A percentile compares a stretch with the other conserved stretches of the same genome.
These are phyloP conservation scores for Pterostichus niger DNA, from an alignment of 2,888 invertebrate species.

Conservation along the genomic window DNA sequence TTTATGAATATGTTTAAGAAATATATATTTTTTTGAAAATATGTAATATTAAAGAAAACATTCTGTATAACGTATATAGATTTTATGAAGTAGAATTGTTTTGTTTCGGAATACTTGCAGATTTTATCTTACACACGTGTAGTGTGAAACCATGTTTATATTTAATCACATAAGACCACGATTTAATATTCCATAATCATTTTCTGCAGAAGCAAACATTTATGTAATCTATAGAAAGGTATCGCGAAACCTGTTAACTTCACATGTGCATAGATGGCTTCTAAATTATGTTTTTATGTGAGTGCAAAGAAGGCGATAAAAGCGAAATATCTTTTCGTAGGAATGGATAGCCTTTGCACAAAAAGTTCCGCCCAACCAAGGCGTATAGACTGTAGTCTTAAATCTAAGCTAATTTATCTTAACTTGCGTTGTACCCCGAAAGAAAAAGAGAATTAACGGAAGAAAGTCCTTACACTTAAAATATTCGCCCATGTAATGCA, in stretches of 20 bases:
- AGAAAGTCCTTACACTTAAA: conserved; percentile 44
- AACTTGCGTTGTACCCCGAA: conserved; percentile 37
- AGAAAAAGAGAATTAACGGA: conserved; percentile 47
- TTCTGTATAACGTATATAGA: no score
- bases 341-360: conserved; percentile 26
- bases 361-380: conserved; percentile 31
- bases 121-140: no score
- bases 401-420: conserved; percentile 53
- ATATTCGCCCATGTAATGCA: conserved; percentile 34
- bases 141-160: no score
- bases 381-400: conserved; percentile 40
- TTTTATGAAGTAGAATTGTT: no score
- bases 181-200: not conserved
- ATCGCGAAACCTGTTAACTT: not conserved
- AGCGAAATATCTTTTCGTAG: conserved; percentile 28
- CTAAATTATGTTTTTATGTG: conserved; percentile 45
- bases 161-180: not conserved
- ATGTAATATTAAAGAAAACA: no score
- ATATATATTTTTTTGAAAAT: no score
- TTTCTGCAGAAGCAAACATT: not conserved
- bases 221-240: not conserved
- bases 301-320: conserved; percentile 37
- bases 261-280: conserved; percentile 24
- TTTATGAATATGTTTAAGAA: no score
- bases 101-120: no score